Conservation (phyloP, 2,888 invertebrate species). For the Meganola albula region DNA sequence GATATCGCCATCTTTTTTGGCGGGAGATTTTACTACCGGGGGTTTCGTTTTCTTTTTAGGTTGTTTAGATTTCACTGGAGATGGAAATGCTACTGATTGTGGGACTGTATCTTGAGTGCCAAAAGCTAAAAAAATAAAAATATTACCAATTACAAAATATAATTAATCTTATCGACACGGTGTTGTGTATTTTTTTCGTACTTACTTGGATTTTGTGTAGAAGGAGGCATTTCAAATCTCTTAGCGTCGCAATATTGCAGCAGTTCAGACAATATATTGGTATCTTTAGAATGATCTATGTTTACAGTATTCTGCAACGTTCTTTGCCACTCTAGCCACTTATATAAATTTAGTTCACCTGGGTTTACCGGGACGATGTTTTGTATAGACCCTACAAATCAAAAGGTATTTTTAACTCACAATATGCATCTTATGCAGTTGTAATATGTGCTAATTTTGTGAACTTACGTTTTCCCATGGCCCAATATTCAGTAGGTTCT, state of each 20-base stretch:
- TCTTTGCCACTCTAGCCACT: slow-evolving; percentile 70
- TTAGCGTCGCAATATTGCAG: slow-evolving; percentile 70
- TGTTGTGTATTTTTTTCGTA: neutral
- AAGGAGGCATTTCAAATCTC: slow-evolving; percentile 59
- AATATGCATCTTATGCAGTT: neutral
- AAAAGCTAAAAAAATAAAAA: slow-evolving; percentile 36
- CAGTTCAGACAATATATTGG: slow-evolving; percentile 59
- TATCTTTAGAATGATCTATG: slow-evolving; percentile 64
- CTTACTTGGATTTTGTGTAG: slow-evolving; percentile 61
- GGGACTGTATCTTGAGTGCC: slow-evolving; percentile 33
- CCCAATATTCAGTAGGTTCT: slow-evolving; percentile 40
- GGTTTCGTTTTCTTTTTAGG: slow-evolving; percentile 47
- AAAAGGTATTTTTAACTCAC: neutral
- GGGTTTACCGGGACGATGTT: slow-evolving; percentile 15
- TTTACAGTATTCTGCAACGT: slow-evolving; percentile 59
- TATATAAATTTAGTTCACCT: slow-evolving; percentile 38
- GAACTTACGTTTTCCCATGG: slow-evolving; percentile 47
- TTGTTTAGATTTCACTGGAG: slow-evolving; percentile 38
- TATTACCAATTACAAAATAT: neutral
- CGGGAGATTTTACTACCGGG: slow-evolving; percentile 41
- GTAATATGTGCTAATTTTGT: neutral
- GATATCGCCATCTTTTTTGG: slow-evolving; percentile 73
- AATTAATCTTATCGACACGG: neutral
- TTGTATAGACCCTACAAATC: slow-evolving; percentile 28
- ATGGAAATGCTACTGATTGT: slow-evolving; percentile 21